Base-by-base conservation (phyloP, 2,888 invertebrate species). In the Plagodis pulveraria region DNA sequence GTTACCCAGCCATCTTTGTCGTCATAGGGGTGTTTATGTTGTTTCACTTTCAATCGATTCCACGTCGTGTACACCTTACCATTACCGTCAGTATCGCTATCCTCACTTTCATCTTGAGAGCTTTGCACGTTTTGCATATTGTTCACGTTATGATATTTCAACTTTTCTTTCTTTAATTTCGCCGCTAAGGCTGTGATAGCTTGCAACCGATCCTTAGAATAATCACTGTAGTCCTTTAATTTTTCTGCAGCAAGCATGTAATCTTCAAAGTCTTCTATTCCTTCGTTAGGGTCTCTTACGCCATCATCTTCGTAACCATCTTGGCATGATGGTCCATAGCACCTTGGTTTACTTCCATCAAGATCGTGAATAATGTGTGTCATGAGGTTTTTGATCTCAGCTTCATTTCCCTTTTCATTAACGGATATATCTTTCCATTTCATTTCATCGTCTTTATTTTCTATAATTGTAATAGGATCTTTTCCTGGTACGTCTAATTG, bases 1-100 rank as follows among this genome's bases (percentile, higher is more conserved):
- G 95, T 95, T 0, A 96, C 96, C 96, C 96, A 96, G 0, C 96
- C 96, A 56, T 95, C 95, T 72, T 95, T 94, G 66, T 96, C 95
- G 58, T 96, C 95, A 65, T 93, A 94, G 0, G 95, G 94, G 73
- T 94, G 94, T 62, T 94, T 93, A 62, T 94, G 93, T 71, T 93
- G 93, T 74, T 93, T 93, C 8, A 93, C 85, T 79, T 94, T 92
- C 35, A 94, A 61, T 65, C 93, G 78, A 78, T 94, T 93, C 94
- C 94, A 93, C 6, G 89, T 80, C 5, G 91, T 87, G 58, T 84
- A 84, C 35, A 89, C 83, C 66, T 90, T 87, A 22, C 84, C 84
- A 63, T 74, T 73, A 45, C 79, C 80, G 49, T 83, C 80, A 10
- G n/a, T 48, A 6, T 83, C 80, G 9, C 7, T 48, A 6, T 81